Evolutionary conservation across 2,113 vertebrate species (phyloP).

Genomic region (Microtus oregoni): DNA sequence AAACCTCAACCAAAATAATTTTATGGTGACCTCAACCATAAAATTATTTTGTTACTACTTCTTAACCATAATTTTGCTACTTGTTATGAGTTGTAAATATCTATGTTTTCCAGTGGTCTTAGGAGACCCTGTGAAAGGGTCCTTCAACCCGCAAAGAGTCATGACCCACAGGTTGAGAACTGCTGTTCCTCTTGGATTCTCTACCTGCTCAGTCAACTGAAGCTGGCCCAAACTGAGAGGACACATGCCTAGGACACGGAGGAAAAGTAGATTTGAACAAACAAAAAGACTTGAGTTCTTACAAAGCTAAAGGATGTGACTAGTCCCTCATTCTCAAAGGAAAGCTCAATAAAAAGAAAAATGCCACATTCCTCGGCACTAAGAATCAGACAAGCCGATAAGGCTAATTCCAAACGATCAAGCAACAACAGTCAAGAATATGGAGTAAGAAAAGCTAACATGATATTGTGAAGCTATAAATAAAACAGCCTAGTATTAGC

Average conservation of each 20-base stretch:
- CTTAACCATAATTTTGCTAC: background rate
- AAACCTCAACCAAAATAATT: too few relatives aligned
- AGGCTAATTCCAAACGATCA: background rate
- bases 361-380: background rate
- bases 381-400: background rate
- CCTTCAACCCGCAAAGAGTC: background rate
- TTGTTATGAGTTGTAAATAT: background rate
- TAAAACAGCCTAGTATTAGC: background rate
- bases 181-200: background rate
- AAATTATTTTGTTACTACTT: background rate
- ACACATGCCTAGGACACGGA: background rate
- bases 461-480: constrained; percentile 24
- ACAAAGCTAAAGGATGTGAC: background rate
- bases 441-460: background rate
- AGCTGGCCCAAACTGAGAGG: background rate
- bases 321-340: background rate
- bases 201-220: background rate
- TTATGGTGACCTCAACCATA: background rate
- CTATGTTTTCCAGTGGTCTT: background rate
- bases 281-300: background rate
- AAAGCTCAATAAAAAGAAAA: background rate
- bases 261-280: background rate
- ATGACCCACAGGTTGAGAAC: background rate
- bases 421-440: background rate
- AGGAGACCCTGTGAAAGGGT: background rate